Evolutionary conservation across 1,140 invertebrate species (phyloP).

Genomic region (Acromyrmex charruanus): DNA sequence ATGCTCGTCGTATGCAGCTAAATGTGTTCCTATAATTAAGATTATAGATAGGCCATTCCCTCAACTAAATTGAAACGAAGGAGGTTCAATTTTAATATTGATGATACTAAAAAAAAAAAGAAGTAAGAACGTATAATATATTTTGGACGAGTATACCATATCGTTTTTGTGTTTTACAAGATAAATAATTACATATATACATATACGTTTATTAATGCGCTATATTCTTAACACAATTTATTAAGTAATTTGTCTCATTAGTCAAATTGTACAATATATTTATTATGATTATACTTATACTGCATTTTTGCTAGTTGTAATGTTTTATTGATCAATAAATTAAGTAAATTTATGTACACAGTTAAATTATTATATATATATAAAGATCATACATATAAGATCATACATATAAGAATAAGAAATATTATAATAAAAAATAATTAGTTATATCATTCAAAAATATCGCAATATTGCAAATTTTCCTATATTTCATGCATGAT

Average conservation of each 20-base stretch:
- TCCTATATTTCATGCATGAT: not conserved
- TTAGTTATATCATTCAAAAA: not conserved
- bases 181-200: not conserved
- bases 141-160: not conserved
- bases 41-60: slow-evolving; percentile 7
- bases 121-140: not conserved
- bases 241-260: not conserved
- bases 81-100: not conserved
- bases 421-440: not conserved
- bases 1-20: not conserved
- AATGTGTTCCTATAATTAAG: not conserved
- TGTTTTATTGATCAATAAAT: not conserved
- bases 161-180: no score
- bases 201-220: not conserved
- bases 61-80: not conserved
- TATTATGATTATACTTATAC: not conserved
- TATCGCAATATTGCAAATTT: not conserved
- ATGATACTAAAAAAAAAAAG: not conserved
- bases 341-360: not conserved
- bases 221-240: not conserved
- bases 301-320: not conserved
- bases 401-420: not conserved
- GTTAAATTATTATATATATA: no score
- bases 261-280: not conserved
- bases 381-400: no score